These are phyloP conservation scores for Hydractinia symbiolongicarpus DNA, from an alignment of 30 jellyfish, hydroid and myxozoan genomes.

Conservation along the genomic window DNA sequence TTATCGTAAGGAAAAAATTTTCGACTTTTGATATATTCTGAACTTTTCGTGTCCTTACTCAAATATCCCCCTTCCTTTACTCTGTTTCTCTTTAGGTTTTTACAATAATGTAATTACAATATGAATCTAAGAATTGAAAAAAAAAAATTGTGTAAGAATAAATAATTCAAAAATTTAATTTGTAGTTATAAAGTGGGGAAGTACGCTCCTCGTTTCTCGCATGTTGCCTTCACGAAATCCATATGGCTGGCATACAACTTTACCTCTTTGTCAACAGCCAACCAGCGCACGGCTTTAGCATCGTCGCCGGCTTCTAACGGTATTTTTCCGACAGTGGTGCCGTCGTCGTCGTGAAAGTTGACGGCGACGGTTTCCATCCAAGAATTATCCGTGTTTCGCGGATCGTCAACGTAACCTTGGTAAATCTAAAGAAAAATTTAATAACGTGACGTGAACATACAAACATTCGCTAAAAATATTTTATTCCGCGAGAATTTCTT, in stretches of 20 bases:
- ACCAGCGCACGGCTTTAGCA: constrained; percentile 82
- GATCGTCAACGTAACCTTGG: constrained; percentile 95
- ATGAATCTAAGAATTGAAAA: too few species aligned
- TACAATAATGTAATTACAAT: too few species aligned
- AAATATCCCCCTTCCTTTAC: too few species aligned
- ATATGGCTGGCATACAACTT: constrained; percentile 77
- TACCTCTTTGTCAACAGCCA: constrained; percentile 40
- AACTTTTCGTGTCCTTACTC: too few species aligned
- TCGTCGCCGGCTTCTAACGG: constrained; percentile 91
- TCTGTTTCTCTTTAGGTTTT: too few species aligned
- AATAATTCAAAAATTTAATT: background rate
- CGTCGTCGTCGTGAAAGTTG: constrained; percentile 90
- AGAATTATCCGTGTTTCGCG: constrained; percentile 89
- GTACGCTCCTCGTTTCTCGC: constrained; percentile 48
- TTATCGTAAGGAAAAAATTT: too few species aligned
- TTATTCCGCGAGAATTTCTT: too few species aligned
- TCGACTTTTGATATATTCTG: too few species aligned
- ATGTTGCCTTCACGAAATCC: constrained; percentile 49
- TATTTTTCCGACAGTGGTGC: constrained; percentile 55
- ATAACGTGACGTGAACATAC: too few species aligned
- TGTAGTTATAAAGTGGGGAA: constrained; percentile 8
- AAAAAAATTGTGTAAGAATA: background rate
- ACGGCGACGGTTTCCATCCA: constrained; percentile 98
- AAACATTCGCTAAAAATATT: background rate
- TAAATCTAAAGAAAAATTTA: constrained; percentile 42